Base-by-base conservation (phyloP, 2,797 vertebrate species). In the Sphenodon punctatus region DNA sequence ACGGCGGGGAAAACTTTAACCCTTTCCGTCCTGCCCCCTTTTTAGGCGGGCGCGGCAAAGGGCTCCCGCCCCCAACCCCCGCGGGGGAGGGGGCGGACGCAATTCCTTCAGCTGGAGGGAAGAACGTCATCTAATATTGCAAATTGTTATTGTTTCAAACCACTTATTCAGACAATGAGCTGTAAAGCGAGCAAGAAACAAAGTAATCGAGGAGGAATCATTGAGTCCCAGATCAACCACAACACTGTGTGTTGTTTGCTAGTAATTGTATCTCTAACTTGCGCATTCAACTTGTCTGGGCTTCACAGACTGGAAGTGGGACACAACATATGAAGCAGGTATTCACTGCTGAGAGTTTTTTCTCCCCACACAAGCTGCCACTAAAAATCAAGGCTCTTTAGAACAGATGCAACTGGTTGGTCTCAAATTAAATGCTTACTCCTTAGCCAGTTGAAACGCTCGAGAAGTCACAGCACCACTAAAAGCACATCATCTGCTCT, bases 401-500 rank as follows among this genome's bases (percentile, higher is more conserved):
- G 15, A 51, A 78, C 34, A 61, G 20, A 22, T 53, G 58, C 72
- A 89, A 83, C 55, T n/a, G 78, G 75, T 59, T 87, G 67, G 91
- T 85, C 73, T 84, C 34, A 59, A 78, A 78, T 84, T 64, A 80
- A 80, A 80, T 4, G 27, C 77, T 89, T 82, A 77, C 42, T 67
- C 74, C 34, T 71, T 46, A 58, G 69, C 36, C 84, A 34, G 1
- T 53, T 53, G 61, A 89, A 81, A 91, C 16, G 63, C 78, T 88
- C 34, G 64, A 88, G 65, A 79, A 91, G 86, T 81, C 89, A 86
- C 34, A 8, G 78, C 30, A 79, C 56, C 70, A 75, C 77, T 85
- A 93, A 94, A 94, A 90, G 78, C 78, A 89, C 78, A 75, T 75
- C 75, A 65, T 83, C 89, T 89, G 87, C 74, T 93, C 85, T 90